Evolutionary conservation across 2,113 vertebrate genomes (phyloP).

Genomic region (Phrynocephalus versicolor): DNA sequence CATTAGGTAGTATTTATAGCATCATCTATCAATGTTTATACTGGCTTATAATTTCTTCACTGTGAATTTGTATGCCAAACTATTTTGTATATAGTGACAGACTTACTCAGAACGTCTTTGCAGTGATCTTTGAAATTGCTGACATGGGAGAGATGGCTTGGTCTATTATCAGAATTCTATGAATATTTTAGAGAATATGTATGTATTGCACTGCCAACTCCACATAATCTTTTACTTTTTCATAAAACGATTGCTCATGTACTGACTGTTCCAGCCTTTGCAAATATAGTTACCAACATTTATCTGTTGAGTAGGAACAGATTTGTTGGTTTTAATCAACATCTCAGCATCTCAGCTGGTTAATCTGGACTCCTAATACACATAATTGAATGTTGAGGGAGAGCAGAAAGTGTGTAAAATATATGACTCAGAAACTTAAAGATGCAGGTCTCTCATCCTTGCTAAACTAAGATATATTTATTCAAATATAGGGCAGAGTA

Average conservation of each 20-base stretch:
- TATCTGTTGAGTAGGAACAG: neutral
- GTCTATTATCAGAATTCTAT: constrained; percentile 33
- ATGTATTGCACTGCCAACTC: constrained; percentile 67
- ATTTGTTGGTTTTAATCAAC: constrained; percentile 46
- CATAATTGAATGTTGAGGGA: constrained; percentile 16
- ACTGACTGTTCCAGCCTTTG: constrained; percentile 23
- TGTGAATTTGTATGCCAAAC: constrained; percentile 71
- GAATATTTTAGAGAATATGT: constrained; percentile 67
- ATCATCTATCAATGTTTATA: constrained; percentile 47
- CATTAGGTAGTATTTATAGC: constrained; percentile 45
- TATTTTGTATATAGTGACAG: constrained; percentile 61
- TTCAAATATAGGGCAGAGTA: neutral
- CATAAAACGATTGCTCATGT: constrained; percentile 35
- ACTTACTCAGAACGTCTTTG: constrained; percentile 68
- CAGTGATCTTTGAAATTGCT: constrained; percentile 80
- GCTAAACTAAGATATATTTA: neutral
- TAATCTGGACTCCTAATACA: constrained; percentile 23
- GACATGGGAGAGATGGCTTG: constrained; percentile 64
- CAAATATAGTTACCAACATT: constrained; percentile 26
- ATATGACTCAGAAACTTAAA: constrained; percentile 13
- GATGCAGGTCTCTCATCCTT: neutral
- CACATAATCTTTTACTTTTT: constrained; percentile 61
- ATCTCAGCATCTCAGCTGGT: constrained; percentile 10
- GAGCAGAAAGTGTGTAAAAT: constrained; percentile 22
- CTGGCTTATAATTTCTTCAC: constrained; percentile 62